These are phyloP conservation scores for Aphelinus atriplicis DNA, from an alignment of 1,140 invertebrate genomes.

Conservation along the genomic window DNA sequence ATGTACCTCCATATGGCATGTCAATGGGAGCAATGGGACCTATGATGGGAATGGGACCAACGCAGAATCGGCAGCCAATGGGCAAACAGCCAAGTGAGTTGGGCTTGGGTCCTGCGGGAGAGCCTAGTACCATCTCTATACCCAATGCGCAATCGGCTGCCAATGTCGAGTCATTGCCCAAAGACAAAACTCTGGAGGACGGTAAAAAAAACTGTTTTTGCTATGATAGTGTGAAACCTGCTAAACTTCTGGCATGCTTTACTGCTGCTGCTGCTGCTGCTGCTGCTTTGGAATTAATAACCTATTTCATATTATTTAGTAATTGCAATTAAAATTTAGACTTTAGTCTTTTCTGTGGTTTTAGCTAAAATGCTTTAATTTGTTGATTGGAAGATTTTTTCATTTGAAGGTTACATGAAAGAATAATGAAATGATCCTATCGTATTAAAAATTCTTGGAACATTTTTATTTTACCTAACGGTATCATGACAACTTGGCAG, in stretches of 20 bases:
- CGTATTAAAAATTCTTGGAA: too few species aligned
- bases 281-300: constrained; percentile 3
- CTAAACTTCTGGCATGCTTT: constrained; percentile 52
- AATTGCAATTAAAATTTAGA: not conserved
- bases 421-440: too few species aligned
- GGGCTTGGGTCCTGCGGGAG: constrained; percentile 66
- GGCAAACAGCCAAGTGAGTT: constrained; percentile 83
- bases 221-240: constrained; percentile 55
- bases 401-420: too few species aligned
- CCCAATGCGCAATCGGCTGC: constrained; percentile 59
- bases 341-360: too few species aligned
- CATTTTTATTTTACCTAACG: too few species aligned
- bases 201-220: constrained; percentile 66
- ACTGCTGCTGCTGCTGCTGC: constrained; percentile 46
- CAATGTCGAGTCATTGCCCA: constrained; percentile 68
- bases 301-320: not conserved
- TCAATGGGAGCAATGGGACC: constrained; percentile 72
- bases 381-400: too few species aligned
- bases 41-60: constrained; percentile 66
- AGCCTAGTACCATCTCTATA: constrained; percentile 63
- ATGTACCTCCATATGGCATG: constrained; percentile 61
- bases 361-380: too few species aligned
- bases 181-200: constrained; percentile 75
- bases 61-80: constrained; percentile 63
- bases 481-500: too few species aligned